Evolutionary conservation across 2,888 invertebrate genomes (phyloP), one percentile per base, ranked within the genome.

Genomic region (Anthrax anthrax): DNA sequence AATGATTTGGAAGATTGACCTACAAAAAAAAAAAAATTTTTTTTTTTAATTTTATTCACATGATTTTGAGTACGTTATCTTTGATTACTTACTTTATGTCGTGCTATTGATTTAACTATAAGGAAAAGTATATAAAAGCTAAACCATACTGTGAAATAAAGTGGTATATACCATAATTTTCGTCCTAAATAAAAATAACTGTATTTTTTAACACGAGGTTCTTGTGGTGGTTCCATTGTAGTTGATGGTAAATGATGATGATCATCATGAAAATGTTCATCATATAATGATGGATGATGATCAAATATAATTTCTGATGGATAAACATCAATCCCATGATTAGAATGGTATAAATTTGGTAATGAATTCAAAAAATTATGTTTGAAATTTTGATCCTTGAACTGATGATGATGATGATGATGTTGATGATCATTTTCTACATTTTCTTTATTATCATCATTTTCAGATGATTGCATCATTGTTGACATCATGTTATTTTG

Each of bases 161-260:
- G 62, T 0, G 81, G 81, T 46, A 81, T 71, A 58, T 81, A 81
- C 80, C 80, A 81, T 2, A 81, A 66, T 55, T 81, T 81, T 48
- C 78, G 72, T 1, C 80, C 80, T 51, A 81, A 72, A 57, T 77
- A 80, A 56, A 80, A 81, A 62, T 81, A 81, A 54, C 78, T 79
- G 62, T 80, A 79, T 54, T 72, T 72, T 52, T 72, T 74, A 14
- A 74, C 73, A 53, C 74, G 63, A 3, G 65, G 61, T 47, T 66
- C 60, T 55, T 50, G 70, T 57, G 57, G 58, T 9, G 57, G 59
- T 37, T 61, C 63, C 4, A 60, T 58, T 0, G 61, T 61, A 43
- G 61, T 60, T 17, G 47, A 62, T 13, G 54, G 60, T 39, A 61
- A 55, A 32, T 57, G 55, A 16, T 43, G 45, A 42, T 48, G 50